Evolutionary conservation across 92 coral and sea anemone species (phyloP).

Genomic region (Phenganax marumi): DNA sequence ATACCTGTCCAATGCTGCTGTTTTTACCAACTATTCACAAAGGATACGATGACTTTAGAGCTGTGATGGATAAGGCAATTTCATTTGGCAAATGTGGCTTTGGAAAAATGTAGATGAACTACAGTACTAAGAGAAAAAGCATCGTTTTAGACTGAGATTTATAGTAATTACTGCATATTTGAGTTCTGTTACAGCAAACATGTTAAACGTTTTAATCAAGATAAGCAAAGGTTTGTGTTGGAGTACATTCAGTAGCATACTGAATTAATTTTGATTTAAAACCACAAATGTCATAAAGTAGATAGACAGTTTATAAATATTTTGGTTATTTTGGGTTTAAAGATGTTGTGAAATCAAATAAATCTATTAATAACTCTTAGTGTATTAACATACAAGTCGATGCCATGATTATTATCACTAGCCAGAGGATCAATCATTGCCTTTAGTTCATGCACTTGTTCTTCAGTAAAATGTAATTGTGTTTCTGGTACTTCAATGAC

Average conservation of each 20-base stretch:
- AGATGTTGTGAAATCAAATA: not conserved
- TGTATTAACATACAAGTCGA: constrained; percentile 46
- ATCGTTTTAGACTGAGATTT: not conserved
- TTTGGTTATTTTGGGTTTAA: no score
- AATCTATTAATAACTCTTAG: constrained; percentile 9
- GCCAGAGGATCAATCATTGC: constrained; percentile 46
- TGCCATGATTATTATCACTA: constrained; percentile 55
- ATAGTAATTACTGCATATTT: not conserved
- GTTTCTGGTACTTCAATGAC: constrained; percentile 54
- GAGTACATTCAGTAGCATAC: no score
- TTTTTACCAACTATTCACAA: constrained; percentile 18
- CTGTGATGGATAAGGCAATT: constrained; percentile 33
- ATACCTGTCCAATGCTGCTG: constrained; percentile 41
- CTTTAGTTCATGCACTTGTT: constrained; percentile 42
- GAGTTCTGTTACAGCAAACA: not conserved
- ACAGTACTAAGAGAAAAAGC: not conserved
- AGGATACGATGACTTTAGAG: constrained; percentile 23
- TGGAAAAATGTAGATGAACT: constrained; percentile 27
- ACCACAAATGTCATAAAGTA: no score
- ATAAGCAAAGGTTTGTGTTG: not conserved
- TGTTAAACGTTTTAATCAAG: not conserved
- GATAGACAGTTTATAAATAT: no score
- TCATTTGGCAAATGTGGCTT: constrained; percentile 48
- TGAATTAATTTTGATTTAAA: no score
- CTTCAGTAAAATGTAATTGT: constrained; percentile 27